A percentile compares a stretch with the other conserved stretches of the same genome.
Evolutionary conservation across 2,888 invertebrate genomes (phyloP).

Genomic region (Craniophora ligustri): DNA sequence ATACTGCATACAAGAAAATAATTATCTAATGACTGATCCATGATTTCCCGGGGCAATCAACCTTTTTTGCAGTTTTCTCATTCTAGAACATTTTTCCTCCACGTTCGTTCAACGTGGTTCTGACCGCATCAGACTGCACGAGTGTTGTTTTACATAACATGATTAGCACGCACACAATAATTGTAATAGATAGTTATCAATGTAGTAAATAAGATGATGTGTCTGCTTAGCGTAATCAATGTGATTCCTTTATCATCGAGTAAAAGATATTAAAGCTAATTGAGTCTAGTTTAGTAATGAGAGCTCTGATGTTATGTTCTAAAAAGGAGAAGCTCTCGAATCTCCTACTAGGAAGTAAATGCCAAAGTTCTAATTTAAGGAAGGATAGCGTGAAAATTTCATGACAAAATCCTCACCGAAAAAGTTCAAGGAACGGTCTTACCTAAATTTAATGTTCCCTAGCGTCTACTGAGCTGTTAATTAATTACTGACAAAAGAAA

Average conservation of each 20-base stretch:
- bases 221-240: background rate
- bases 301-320: too few species aligned
- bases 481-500: too few species aligned
- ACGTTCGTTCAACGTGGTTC: conserved; percentile 31
- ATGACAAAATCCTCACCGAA: too few species aligned
- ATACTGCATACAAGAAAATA: background rate
- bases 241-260: background rate
- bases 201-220: conserved; percentile 28
- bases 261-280: background rate
- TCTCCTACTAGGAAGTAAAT: too few species aligned
- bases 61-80: conserved; percentile 41
- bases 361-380: too few species aligned
- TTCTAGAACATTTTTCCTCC: conserved; percentile 41
- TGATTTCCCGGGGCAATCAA: conserved; percentile 26
- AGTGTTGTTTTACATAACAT: conserved; percentile 34
- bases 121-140: conserved; percentile 4
- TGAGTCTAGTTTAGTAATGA: too few species aligned
- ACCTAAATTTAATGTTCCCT: too few species aligned
- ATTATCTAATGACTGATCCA: background rate
- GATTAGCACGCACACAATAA: conserved; percentile 30
- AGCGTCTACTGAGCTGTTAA: too few species aligned
- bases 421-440: too few species aligned
- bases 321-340: too few species aligned
- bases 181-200: conserved; percentile 33
- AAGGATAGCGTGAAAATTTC: too few species aligned